phyloP scores from a whole-genome alignment of 2,113 vertebrate species.

The Xenotilapia caudafasciata region DNA sequence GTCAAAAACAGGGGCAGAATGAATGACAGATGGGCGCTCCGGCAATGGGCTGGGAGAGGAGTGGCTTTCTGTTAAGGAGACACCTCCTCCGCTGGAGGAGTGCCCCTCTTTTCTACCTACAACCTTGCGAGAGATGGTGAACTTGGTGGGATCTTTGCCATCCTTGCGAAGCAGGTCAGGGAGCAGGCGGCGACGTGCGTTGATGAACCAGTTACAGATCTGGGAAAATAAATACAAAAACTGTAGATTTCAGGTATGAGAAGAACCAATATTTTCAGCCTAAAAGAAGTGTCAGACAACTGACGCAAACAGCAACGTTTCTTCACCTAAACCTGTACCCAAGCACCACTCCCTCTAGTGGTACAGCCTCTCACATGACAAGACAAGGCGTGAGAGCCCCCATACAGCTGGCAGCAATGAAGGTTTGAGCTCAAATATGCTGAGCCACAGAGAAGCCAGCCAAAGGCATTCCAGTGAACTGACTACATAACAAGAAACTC shows the following conservation, averaged over 20 bases:
- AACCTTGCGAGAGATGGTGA: constrained; percentile 88
- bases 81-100: background rate
- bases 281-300: background rate
- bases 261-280: background rate
- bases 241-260: background rate
- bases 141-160: constrained; percentile 91
- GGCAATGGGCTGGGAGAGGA: constrained; percentile 51
- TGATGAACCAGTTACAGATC: constrained; percentile 99
- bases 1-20: constrained; percentile 60
- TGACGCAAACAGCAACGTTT: background rate
- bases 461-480: constrained; percentile 59
- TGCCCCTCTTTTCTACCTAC: constrained; percentile 64
- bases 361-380: background rate
- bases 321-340: background rate
- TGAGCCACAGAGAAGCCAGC: constrained; percentile 56
- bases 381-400: constrained; percentile 5
- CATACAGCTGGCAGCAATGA: constrained; percentile 69
- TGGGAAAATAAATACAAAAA: constrained; percentile 32
- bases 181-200: constrained; percentile 86
- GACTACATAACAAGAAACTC: constrained; percentile 50
- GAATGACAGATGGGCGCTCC: constrained; percentile 69
- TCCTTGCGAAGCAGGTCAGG: constrained; percentile 92
- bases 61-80: constrained; percentile 50
- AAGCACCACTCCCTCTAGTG: constrained; percentile 45
- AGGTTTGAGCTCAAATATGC: constrained; percentile 56